Conservation (phyloP, 64 coral and sea anemone species). For the Pachyseris speciosa region DNA sequence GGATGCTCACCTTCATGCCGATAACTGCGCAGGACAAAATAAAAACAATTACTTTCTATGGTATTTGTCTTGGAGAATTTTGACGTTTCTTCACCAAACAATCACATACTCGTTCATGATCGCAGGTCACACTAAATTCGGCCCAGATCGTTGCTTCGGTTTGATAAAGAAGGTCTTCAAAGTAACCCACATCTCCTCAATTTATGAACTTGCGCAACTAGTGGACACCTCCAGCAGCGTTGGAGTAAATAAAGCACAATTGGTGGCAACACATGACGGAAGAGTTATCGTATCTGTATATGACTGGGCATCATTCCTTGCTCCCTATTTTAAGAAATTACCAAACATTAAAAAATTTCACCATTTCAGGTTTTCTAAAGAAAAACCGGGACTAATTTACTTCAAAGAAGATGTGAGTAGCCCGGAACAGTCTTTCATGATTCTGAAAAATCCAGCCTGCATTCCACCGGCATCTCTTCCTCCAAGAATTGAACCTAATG, state of each 20-base stretch:
- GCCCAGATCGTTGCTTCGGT: conserved; percentile 47
- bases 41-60: conserved; percentile 52
- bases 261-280: conserved; percentile 45
- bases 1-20: conserved; percentile 27
- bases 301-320: conserved; percentile 26
- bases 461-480: conserved; percentile 2
- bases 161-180: conserved; percentile 58
- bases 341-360: conserved; percentile 39
- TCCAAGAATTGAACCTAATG: neutral
- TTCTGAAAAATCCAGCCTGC: conserved; percentile 9
- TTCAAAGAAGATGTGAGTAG: conserved; percentile 16
- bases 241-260: conserved; percentile 32
- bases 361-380: conserved; percentile 45
- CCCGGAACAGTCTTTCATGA: conserved; percentile 30
- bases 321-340: conserved; percentile 28
- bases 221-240: conserved; percentile 45
- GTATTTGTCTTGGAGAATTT: conserved; percentile 33
- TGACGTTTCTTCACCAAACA: neutral
- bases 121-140: conserved; percentile 51
- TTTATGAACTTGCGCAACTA: conserved; percentile 41
- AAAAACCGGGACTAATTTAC: conserved; percentile 31
- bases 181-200: conserved; percentile 39
- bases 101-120: conserved; percentile 55
- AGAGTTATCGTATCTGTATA: conserved; percentile 21
- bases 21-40: conserved; percentile 38